A percentile compares a stretch with the other conserved stretches of the same genome.
phyloP scores from a whole-genome alignment of 2,113 vertebrate genomes.

The Erythrocercus mccallii region DNA sequence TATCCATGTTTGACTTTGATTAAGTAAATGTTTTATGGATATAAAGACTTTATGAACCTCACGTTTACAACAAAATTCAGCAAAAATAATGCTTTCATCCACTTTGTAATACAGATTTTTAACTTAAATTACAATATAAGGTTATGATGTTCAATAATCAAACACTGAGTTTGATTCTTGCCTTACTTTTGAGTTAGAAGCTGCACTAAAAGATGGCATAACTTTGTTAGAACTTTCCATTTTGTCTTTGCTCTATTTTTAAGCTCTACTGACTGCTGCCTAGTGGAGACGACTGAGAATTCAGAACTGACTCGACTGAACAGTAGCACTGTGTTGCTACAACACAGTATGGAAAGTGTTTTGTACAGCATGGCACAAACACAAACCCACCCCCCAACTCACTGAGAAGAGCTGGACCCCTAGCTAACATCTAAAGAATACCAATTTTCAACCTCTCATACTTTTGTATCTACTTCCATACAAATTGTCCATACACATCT shows the following conservation, averaged over 20 bases:
- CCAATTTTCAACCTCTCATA: neutral
- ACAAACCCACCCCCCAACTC: neutral
- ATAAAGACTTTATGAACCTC: constrained; percentile 74
- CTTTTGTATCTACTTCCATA: neutral
- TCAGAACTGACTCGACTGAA: neutral
- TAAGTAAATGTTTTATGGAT: constrained; percentile 87
- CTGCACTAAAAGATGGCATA: neutral
- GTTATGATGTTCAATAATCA: constrained; percentile 35
- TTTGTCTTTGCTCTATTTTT: neutral
- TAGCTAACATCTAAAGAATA: fast-evolving
- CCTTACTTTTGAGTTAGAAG: neutral
- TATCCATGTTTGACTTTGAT: constrained; percentile 85
- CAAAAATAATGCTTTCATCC: constrained; percentile 11
- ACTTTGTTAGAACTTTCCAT: neutral
- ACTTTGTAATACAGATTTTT: neutral
- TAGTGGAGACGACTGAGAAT: constrained; percentile 11
- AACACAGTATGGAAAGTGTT: neutral
- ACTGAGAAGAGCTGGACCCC: neutral
- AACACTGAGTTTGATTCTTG: neutral
- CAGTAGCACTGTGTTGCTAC: neutral
- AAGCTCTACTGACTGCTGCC: neutral
- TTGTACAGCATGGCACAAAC: neutral
- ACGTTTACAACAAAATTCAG: constrained; percentile 71
- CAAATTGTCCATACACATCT: neutral
- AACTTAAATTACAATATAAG: neutral